These are phyloP conservation scores for Cecropterus lyciades DNA, from an alignment of 1,140 invertebrate species.

Conservation along the genomic window DNA sequence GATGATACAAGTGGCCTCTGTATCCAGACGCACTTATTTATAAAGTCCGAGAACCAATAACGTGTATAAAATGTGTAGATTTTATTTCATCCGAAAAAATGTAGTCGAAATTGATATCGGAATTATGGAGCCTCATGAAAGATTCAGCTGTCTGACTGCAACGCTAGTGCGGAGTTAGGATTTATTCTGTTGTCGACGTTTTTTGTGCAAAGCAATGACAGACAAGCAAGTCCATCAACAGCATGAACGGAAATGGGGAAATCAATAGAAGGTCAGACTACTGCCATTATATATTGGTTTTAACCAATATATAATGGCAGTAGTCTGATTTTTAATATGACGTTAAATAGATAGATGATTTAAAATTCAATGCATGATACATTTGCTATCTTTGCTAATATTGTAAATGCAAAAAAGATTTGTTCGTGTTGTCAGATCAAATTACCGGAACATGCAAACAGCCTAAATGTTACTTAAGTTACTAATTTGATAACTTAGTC, in stretches of 20 bases:
- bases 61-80: conserved; percentile 45
- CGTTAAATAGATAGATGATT: too few species aligned
- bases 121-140: conserved; percentile 62
- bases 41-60: conserved; percentile 51
- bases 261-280: too few species aligned
- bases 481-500: too few species aligned
- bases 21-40: conserved; percentile 48
- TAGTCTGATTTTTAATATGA: too few species aligned
- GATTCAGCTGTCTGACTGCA: conserved; percentile 55
- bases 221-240: conserved; percentile 17
- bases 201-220: conserved; percentile 11
- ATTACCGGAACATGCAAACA: too few species aligned
- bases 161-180: conserved; percentile 42
- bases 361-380: too few species aligned
- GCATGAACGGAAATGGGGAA: conserved; percentile 1
- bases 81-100: conserved; percentile 50
- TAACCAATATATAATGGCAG: too few species aligned
- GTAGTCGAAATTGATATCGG: conserved; percentile 45
- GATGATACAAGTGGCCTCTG: conserved; percentile 10
- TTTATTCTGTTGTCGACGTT: conserved; percentile 15
- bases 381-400: too few species aligned
- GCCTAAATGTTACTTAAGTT: too few species aligned
- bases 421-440: too few species aligned
- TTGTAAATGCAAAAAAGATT: too few species aligned
- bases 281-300: too few species aligned